These are phyloP conservation scores for Cremastinae sp. DNA, from an alignment of 2,888 invertebrate genomes.

Conservation along the genomic window DNA sequence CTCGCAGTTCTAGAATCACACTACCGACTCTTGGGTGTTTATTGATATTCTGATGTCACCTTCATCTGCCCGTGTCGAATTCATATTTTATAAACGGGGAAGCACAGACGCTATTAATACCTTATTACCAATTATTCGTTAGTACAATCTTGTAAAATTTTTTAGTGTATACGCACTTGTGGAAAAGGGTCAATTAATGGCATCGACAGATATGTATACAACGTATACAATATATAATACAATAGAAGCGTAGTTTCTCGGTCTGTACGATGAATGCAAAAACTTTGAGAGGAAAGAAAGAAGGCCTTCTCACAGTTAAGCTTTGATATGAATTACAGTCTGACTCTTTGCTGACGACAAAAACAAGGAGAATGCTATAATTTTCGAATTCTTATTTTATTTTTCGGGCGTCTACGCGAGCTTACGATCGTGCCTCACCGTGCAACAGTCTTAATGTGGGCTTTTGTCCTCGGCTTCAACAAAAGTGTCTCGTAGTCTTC, in stretches of 20 bases:
- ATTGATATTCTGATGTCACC: neutral
- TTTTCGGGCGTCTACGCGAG: slow-evolving; percentile 27
- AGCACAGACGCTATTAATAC: too few relatives aligned
- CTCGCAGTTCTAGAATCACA: slow-evolving; percentile 47
- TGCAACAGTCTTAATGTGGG: slow-evolving; percentile 2
- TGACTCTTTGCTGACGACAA: neutral
- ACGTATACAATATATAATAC: too few relatives aligned
- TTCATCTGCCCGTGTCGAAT: neutral
- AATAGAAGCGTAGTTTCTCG: too few relatives aligned
- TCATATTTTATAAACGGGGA: slow-evolving; percentile 35
- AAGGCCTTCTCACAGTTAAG: too few relatives aligned
- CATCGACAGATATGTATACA: too few relatives aligned
- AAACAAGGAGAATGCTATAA: neutral
- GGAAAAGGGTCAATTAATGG: too few relatives aligned
- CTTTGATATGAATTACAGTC: neutral
- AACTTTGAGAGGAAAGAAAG: too few relatives aligned
- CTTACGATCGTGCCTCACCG: neutral
- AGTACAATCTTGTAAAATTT: too few relatives aligned
- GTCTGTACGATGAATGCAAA: too few relatives aligned
- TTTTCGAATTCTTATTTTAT: slow-evolving; percentile 37
- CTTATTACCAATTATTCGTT: too few relatives aligned
- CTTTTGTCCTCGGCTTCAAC: slow-evolving; percentile 52
- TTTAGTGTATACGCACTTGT: too few relatives aligned
- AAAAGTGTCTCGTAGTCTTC: slow-evolving; percentile 57
- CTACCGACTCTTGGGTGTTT: slow-evolving; percentile 27